These are phyloP conservation scores for Morpho achilles DNA, from an alignment of 2,888 invertebrate genomes.

Conservation along the genomic window DNA sequence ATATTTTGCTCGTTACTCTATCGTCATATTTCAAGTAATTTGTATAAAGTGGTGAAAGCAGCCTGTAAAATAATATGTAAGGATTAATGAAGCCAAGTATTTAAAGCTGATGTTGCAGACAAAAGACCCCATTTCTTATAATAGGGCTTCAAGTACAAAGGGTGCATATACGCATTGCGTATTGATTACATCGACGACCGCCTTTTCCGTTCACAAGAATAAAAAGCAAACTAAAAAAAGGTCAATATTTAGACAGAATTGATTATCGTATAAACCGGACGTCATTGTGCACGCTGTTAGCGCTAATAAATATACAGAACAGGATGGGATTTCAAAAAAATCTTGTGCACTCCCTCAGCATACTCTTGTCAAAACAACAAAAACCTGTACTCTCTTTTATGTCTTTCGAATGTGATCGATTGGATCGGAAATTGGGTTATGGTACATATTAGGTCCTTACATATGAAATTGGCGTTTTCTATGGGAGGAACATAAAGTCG, in stretches of 20 bases:
- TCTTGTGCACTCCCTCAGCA: constrained; percentile 64
- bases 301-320: constrained; percentile 65
- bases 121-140: not conserved
- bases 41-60: too few relatives aligned
- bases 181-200: constrained; percentile 55
- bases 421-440: constrained; percentile 65
- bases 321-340: constrained; percentile 69
- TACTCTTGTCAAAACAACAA: constrained; percentile 59
- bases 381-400: constrained; percentile 32
- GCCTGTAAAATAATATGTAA: too few relatives aligned
- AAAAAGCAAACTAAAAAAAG: constrained; percentile 66
- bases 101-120: too few relatives aligned
- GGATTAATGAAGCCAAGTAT: too few relatives aligned
- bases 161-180: constrained; percentile 43
- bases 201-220: constrained; percentile 57
- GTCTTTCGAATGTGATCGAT: constrained; percentile 47
- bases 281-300: constrained; percentile 56
- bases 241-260: constrained; percentile 76
- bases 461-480: too few relatives aligned
- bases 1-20: too few relatives aligned
- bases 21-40: too few relatives aligned
- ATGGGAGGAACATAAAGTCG: too few relatives aligned
- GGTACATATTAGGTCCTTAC: too few relatives aligned
- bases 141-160: constrained; percentile 33
- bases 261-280: constrained; percentile 64